These are phyloP conservation scores for Brachyhypopomus occidentalis DNA, from an alignment of 2,113 vertebrate genomes.

Conservation along the genomic window DNA sequence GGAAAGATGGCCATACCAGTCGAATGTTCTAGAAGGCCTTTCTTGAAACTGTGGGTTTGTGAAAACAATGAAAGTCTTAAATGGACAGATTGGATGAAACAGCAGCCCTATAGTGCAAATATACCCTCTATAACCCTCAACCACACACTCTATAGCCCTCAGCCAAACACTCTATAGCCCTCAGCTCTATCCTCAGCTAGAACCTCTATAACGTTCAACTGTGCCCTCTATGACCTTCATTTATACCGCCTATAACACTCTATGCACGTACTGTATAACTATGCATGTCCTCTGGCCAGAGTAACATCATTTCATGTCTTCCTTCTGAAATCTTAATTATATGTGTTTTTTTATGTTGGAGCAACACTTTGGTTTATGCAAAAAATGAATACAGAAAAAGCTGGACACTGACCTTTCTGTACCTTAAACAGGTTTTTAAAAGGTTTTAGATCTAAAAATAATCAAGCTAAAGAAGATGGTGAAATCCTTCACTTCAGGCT, in stretches of 20 bases:
- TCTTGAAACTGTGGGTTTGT: neutral
- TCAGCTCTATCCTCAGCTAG: no score
- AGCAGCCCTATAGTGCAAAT: no score
- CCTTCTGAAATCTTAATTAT: neutral
- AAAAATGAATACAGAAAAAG: neutral
- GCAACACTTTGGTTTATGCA: neutral
- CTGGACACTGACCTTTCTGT: neutral
- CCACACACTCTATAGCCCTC: no score
- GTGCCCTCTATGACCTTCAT: no score
- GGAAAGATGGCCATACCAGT: neutral
- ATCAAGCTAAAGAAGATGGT: neutral
- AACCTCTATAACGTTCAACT: no score
- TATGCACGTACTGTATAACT: no score
- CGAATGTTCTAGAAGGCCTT: neutral
- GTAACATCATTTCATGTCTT: no score
- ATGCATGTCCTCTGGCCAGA: no score
- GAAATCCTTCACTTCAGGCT: slow-evolving; percentile 26
- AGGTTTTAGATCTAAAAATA: neutral
- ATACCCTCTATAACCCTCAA: no score
- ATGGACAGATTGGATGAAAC: neutral
- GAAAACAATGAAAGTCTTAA: neutral
- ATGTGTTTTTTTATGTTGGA: neutral
- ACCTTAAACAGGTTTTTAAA: neutral
- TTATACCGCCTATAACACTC: no score
- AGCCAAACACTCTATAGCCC: no score